Evolutionary conservation across 2,113 vertebrate genomes (phyloP), one percentile per base, ranked within the genome.

Genomic region (Tetraodon nigroviridis): DNA sequence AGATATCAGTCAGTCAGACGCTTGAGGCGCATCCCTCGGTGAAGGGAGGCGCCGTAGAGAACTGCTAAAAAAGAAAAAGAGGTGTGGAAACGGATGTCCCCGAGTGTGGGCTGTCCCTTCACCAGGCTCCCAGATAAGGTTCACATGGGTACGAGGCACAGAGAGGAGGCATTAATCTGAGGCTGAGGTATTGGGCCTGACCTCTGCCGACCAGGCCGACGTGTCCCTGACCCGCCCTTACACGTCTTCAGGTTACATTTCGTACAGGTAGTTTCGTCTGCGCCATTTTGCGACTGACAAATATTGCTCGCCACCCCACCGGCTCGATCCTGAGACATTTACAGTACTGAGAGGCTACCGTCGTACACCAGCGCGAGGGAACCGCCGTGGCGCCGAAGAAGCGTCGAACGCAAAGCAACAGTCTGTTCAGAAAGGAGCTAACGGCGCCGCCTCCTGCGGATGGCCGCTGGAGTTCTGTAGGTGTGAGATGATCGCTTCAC

Each of bases 1-100:
- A 81, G 84, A 83, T 89, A 86, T 88, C 82, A 77, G 84, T 88
- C 84, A 86, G 87, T 85, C 88, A 88, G 87, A 86, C 77, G 69
- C 55, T 71, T 76, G 73, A 83, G 76, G 73, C 66, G 51, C 65
- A 54, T 61, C 69, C 63, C 64, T 58, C 65, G 60, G 41, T 42
- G 62, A 40, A 77, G 63, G 59, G 70, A 75, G 66, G 61, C 14
- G 41, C 68, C 58, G 63, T 16, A 74, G 50, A 46, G 17, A n/a
- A 46, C 15, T 2, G n/a, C 19, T 18, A 19, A n/a, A 48, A 18
- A 19, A 48, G 46, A 48, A n/a, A 48, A 70, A 71, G 65, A 47
- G 20, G 13, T 22, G 49, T 55, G 75, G 59, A 67, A 70, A 72
- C 57, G 56, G 56, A 78, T 84, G 81, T 89, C 84, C 87, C 88